These are phyloP conservation scores for Pycnonotus jocosus DNA, from an alignment of 2,113 vertebrate species.

Conservation along the genomic window DNA sequence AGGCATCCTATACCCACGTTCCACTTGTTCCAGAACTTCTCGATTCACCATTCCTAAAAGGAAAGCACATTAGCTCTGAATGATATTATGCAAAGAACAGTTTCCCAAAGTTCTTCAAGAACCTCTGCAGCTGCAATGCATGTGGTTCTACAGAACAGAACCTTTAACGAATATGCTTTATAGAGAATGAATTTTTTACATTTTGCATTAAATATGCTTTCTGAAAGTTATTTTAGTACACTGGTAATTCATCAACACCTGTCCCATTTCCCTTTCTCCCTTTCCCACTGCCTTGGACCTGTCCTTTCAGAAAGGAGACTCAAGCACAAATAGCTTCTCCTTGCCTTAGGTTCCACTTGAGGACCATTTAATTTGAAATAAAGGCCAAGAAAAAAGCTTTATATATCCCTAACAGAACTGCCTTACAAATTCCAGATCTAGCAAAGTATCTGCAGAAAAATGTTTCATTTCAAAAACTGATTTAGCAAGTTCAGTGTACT, in stretches of 20 bases:
- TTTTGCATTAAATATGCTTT: background rate
- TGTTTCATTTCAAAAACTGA: background rate
- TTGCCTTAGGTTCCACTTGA: background rate
- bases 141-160: background rate
- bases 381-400: background rate
- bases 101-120: background rate
- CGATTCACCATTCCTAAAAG: constrained; percentile 91
- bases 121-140: background rate
- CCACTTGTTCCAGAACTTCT: constrained; percentile 93
- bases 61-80: background rate
- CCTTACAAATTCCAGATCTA: background rate
- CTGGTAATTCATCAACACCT: background rate
- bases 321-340: background rate
- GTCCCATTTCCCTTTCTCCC: background rate
- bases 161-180: rapidly evolving
- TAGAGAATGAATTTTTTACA: background rate
- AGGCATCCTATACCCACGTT: constrained; percentile 93
- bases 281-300: background rate
- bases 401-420: background rate
- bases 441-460: background rate
- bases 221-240: background rate
- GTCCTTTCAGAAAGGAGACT: background rate
- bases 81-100: background rate
- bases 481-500: background rate
- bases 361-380: background rate